Evolutionary conservation across 2,113 vertebrate genomes (phyloP), one percentile per base, ranked within the genome.

Genomic region (Trochalopteron elliotii): DNA sequence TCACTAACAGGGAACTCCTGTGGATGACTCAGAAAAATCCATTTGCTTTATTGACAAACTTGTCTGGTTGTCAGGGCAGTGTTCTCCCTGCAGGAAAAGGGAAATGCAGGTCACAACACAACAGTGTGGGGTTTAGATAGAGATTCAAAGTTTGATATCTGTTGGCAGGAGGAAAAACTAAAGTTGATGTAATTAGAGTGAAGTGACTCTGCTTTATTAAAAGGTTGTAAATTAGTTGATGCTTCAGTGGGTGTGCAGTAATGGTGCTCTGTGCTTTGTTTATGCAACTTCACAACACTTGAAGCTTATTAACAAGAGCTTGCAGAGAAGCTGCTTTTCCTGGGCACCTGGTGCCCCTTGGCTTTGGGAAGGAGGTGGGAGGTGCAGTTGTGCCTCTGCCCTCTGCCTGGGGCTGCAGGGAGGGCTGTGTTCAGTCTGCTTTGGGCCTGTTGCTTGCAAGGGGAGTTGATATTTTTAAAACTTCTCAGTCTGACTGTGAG

Each of bases 31-130:
- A 95, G 79, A 65, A 78, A 78, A 94, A 95, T 85, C 95, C 68
- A 68, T 96, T 96, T 94, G 79, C 79, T 78, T 86, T 95, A 90
- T 96, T 97, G 92, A 90, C 93, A 90, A 78, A 90, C 79, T 56
- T 77, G 64, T 63, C 85, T 68, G 72, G 76, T 83, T 94, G n/a
- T 70, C 5, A 0, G 71, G 87, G 76, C 76, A 77, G 79, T 7
- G 6, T 59, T 87, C 74, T 83, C 45, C 49, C 64, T 77, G 75
- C 42, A 81, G 87, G 71, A 53, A 57, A 52, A 80, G 60, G 82
- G 74, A 77, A 70, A 56, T 33, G 13, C 52, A 13, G 75, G 72
- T 40, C 2, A 2, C 59, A 59, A 74, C 45, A 11, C 67, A 63
- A 3, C 2, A 1, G 50, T 33, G 53, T 45, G 57, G 44, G 44